A percentile compares a stretch with the other conserved stretches of the same genome.
phyloP scores from a whole-genome alignment of 2,888 invertebrate species.

The Amblyteles armatorius region DNA sequence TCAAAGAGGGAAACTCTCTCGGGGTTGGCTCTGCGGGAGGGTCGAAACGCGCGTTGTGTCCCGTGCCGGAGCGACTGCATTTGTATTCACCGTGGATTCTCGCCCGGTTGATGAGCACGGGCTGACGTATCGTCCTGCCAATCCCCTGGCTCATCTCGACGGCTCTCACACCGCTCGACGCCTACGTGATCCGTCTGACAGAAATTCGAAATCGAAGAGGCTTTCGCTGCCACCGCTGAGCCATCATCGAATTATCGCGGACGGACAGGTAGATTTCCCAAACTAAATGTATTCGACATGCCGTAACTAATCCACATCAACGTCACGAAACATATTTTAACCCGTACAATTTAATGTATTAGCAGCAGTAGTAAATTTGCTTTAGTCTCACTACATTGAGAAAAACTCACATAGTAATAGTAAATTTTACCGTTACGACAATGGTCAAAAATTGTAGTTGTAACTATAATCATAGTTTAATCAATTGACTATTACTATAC shows the following conservation, averaged over 20 bases:
- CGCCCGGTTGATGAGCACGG: conserved; percentile 77
- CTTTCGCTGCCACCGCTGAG: conserved; percentile 13
- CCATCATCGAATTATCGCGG: conserved; percentile 31
- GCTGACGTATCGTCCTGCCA: conserved; percentile 74
- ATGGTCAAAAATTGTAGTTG: no score
- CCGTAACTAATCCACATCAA: no score
- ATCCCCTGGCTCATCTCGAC: conserved; percentile 50
- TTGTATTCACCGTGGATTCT: conserved; percentile 78
- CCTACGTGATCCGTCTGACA: conserved; percentile 70
- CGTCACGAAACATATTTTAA: no score
- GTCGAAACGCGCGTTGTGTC: conserved; percentile 53
- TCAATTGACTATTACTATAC: no score
- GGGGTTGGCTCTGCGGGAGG: conserved; percentile 54
- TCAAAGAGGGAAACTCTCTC: conserved; percentile 52
- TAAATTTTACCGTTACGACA: no score
- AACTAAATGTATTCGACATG: background rate
- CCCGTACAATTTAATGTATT: no score
- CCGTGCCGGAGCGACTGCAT: conserved; percentile 68
- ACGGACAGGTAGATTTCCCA: conserved; percentile 12
- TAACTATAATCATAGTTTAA: no score
- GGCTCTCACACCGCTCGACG: conserved; percentile 42
- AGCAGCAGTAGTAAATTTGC: no score
- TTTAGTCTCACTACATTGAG: no score
- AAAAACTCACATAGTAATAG: no score
- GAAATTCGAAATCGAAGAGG: conserved; percentile 65